Conservation (phyloP, 2,888 invertebrate species). For the Diploptera punctata region DNA sequence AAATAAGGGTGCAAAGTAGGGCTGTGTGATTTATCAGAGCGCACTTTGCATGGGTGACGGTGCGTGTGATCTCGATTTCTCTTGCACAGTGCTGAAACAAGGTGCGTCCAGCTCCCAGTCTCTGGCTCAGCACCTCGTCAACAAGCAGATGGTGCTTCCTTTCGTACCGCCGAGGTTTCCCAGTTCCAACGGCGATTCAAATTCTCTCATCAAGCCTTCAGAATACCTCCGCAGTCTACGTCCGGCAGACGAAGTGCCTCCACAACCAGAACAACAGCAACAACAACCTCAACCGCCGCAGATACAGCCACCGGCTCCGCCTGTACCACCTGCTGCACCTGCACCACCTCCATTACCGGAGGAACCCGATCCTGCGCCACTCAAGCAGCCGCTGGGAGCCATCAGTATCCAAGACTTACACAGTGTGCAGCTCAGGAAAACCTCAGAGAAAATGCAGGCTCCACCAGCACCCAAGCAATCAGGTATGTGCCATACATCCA, state of each 20-base stretch:
- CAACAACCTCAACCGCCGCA: slow-evolving; percentile 55
- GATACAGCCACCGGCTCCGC: slow-evolving; percentile 56
- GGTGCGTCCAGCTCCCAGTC: neutral
- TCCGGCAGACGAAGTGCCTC: slow-evolving; percentile 26
- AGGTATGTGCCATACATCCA: too few relatives aligned
- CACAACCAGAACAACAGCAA: neutral
- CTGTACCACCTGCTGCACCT: slow-evolving; percentile 41
- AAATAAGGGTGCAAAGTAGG: too few relatives aligned
- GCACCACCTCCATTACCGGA: slow-evolving; percentile 31
- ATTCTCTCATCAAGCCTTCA: slow-evolving; percentile 89
- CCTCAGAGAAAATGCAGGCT: slow-evolving; percentile 71
- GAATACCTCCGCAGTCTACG: slow-evolving; percentile 89
- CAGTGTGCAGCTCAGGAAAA: slow-evolving; percentile 80
- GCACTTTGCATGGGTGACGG: too few relatives aligned
- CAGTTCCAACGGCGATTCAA: slow-evolving; percentile 70
- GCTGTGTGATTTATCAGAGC: too few relatives aligned
- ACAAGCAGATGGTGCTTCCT: slow-evolving; percentile 85
- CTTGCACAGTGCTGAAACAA: neutral
- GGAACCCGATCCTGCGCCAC: slow-evolving; percentile 54
- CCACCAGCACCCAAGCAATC: slow-evolving; percentile 71
- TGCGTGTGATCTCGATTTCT: slow-evolving; percentile 9
- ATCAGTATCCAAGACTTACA: slow-evolving; percentile 88
- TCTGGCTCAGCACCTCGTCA: slow-evolving; percentile 65
- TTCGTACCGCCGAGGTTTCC: slow-evolving; percentile 93
- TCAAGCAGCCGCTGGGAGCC: slow-evolving; percentile 78